Evolutionary conservation across 2,797 vertebrate species (phyloP).

Genomic region (Anguilla pacifica): DNA sequence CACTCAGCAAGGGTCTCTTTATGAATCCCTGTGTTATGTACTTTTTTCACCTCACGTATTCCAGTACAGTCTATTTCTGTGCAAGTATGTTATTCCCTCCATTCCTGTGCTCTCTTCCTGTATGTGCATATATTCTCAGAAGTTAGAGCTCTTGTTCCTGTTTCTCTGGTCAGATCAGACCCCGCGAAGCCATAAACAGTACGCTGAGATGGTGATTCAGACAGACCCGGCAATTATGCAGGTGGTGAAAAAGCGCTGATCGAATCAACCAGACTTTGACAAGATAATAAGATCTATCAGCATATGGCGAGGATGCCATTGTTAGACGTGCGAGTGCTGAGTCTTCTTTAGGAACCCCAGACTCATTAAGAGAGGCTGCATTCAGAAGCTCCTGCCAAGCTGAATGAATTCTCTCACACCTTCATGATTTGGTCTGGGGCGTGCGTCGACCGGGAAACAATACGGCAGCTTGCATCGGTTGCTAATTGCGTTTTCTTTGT

Average conservation of each 20-base stretch:
- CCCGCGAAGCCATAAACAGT: background rate
- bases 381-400: background rate
- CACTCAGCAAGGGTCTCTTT: background rate
- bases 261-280: conserved; percentile 2
- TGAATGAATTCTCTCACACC: background rate
- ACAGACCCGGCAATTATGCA: background rate
- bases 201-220: background rate
- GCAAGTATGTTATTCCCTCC: background rate
- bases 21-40: background rate
- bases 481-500: background rate
- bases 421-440: conserved; percentile 1
- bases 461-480: background rate
- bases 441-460: background rate
- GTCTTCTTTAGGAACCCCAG: background rate
- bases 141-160: background rate
- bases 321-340: background rate
- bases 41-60: background rate
- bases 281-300: conserved; percentile 15
- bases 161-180: background rate
- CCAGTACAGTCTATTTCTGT: background rate
- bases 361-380: conserved; percentile 11
- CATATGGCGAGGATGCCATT: background rate
- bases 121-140: background rate
- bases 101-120: background rate
- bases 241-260: background rate